These are phyloP conservation scores for Scelioninae gen. 1 DNA, from an alignment of 2,888 invertebrate species.

Conservation along the genomic window DNA sequence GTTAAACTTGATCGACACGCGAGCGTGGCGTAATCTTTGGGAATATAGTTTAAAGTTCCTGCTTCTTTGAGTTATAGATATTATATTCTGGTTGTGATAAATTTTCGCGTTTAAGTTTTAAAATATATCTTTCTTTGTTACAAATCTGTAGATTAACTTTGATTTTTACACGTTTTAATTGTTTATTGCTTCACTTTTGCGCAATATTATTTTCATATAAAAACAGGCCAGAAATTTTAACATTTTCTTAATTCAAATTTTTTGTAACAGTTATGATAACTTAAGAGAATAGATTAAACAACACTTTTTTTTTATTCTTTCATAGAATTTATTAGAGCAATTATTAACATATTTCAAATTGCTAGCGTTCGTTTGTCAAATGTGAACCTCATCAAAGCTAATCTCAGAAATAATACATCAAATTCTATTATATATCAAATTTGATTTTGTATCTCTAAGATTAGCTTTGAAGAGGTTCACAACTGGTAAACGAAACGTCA, in stretches of 20 bases:
- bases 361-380: no score
- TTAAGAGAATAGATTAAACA: no score
- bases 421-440: no score
- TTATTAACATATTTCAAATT: no score
- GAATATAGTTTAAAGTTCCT: slow-evolving; percentile 65
- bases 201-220: slow-evolving; percentile 10
- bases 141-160: slow-evolving; percentile 10
- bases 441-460: no score
- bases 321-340: no score
- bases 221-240: slow-evolving; percentile 16
- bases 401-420: no score
- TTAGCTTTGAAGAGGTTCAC: no score
- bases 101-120: slow-evolving; percentile 23
- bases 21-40: slow-evolving; percentile 35
- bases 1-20: slow-evolving; percentile 38
- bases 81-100: not conserved
- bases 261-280: no score
- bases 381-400: no score
- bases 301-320: no score
- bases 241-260: not conserved
- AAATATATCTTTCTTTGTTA: slow-evolving; percentile 37
- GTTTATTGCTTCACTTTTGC: slow-evolving; percentile 47
- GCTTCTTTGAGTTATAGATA: not conserved
- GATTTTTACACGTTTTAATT: slow-evolving; percentile 27
- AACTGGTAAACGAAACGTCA: no score